Conservation (phyloP, 2,113 vertebrate genomes). For the Embiotoca jacksoni region DNA sequence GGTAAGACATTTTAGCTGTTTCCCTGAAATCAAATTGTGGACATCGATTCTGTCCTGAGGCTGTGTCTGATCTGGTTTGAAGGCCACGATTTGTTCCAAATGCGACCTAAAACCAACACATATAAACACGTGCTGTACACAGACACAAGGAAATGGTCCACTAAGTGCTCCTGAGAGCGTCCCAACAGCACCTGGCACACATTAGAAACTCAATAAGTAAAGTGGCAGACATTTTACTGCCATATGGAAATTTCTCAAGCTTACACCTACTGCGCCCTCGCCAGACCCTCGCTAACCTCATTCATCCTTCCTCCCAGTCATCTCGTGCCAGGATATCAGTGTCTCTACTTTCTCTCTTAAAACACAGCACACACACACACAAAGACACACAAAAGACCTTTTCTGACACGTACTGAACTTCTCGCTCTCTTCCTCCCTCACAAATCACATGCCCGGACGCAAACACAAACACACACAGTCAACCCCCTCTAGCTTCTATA, state of each 20-base stretch:
- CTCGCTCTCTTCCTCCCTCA: constrained; percentile 33
- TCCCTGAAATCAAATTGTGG: constrained; percentile 25
- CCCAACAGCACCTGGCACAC: constrained; percentile 80
- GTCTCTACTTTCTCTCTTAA: constrained; percentile 58
- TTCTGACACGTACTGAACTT: constrained; percentile 40
- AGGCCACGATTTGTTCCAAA: constrained; percentile 59
- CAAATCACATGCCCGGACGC: constrained; percentile 52
- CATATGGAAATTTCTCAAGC: constrained; percentile 84
- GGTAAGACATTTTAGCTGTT: constrained; percentile 25
- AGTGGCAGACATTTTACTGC: constrained; percentile 87
- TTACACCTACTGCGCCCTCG: constrained; percentile 69
- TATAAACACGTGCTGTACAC: constrained; percentile 47
- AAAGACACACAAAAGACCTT: constrained; percentile 29
- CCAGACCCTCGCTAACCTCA: constrained; percentile 71
- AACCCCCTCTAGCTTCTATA: constrained; percentile 19
- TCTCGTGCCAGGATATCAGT: constrained; percentile 63
- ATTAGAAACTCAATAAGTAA: constrained; percentile 87
- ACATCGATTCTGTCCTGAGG: constrained; percentile 35
- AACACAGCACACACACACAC: constrained; percentile 15
- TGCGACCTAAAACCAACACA: constrained; percentile 49
- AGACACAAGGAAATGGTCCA: constrained; percentile 31
- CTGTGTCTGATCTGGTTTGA: constrained; percentile 46
- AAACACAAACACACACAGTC: constrained; percentile 58
- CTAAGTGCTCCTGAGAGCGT: constrained; percentile 46
- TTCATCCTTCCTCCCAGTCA: constrained; percentile 75